Evolutionary conservation across 2,888 invertebrate genomes (phyloP), one percentile per base, ranked within the genome.

Genomic region (Merodon equestris): DNA sequence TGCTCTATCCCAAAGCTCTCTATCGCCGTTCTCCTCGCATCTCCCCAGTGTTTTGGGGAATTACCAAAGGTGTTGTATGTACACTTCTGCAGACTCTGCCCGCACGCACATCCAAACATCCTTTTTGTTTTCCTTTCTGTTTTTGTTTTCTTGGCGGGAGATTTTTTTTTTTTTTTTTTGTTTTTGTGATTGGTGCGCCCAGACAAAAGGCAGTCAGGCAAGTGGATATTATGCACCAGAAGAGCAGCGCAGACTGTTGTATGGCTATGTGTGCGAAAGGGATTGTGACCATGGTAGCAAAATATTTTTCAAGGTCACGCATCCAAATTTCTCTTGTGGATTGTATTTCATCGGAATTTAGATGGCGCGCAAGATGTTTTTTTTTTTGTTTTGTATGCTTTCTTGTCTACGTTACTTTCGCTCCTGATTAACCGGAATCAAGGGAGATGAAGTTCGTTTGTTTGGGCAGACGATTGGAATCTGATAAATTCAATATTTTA

Each of bases 181-280:
- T 40, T 34, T 36, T 54, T 19, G 50, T 61, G 9, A 15, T 36
- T 40, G 45, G 45, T 47, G 68, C 45, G 51, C 68, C 68, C 68
- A 68, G 58, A 68, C 68, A 60, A 58, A 53, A 68, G 53, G 51
- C 68, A 68, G 68, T 68, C 68, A 68, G 53, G 58, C 68, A 68
- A 45, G 68, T 60, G 60, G 27, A 58, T 45, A 45, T 54, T 13
- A 53, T 15, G n/a, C 27, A 61, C 4, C 14, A n/a, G n/a, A 7
- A 5, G 1, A 36, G 14, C 13, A 12, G 9, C 9, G 18, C 3
- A 13, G 17, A 27, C n/a, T 9, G 18, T 27, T 27, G 44, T 42
- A 13, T 14, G 36, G 9, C 57, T 50, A 17, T 50, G 34, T 57
- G 38, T 45, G 47, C 40, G 17, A 36, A 17, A 9, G 14, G 17